Percentiles rank a stretch among this genome's conserved stretches.
Evolutionary conservation across 1,140 invertebrate species (phyloP).

Genomic region (Acyrthosiphon pisum): DNA sequence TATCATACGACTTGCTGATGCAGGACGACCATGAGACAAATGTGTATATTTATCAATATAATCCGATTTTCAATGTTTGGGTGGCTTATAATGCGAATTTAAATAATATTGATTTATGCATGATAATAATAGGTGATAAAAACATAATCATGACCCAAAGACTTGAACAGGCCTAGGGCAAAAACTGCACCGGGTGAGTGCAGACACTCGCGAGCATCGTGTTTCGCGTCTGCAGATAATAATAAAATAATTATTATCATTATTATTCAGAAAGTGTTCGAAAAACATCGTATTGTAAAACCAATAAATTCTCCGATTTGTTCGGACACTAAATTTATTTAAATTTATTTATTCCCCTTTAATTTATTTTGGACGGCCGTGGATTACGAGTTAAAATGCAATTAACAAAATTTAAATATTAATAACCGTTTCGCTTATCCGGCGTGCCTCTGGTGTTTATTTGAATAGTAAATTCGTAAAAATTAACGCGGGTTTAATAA

Average conservation of each 20-base stretch:
- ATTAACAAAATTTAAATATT: slow-evolving; percentile 20
- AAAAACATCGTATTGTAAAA: background rate
- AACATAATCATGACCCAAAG: background rate
- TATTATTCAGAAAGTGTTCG: background rate
- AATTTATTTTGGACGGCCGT: background rate
- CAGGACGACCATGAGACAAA: background rate
- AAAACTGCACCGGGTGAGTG: background rate
- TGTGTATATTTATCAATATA: background rate
- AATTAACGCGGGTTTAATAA: background rate
- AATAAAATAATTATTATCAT: background rate
- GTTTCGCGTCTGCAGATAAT: no score
- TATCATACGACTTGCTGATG: background rate
- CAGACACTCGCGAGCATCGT: background rate
- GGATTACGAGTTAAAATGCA: background rate
- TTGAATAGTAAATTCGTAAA: background rate
- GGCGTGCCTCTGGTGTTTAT: background rate
- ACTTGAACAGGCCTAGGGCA: background rate
- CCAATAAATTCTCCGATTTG: background rate
- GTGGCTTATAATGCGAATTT: background rate
- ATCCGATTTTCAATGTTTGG: background rate
- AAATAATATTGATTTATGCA: background rate
- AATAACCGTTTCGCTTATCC: background rate
- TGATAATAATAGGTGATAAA: background rate
- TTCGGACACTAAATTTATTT: background rate
- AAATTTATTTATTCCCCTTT: background rate